Conservation (phyloP, 2,113 vertebrate species). For the Holacanthus passer region DNA sequence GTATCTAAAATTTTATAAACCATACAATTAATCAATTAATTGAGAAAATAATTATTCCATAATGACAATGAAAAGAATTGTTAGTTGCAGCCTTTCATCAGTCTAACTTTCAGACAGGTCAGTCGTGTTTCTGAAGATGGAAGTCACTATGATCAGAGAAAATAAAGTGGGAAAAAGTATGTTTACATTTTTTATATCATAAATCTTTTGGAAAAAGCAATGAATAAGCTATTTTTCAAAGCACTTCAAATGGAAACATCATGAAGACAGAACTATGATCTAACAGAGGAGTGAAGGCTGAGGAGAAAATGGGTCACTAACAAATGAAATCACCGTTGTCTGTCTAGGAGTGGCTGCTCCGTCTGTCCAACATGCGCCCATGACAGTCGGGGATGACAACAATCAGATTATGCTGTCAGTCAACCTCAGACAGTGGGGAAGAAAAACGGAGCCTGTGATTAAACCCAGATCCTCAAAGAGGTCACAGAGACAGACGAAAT, state of each 20-base stretch:
- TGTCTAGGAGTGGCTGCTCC: constrained; percentile 44
- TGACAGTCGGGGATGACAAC: constrained; percentile 12
- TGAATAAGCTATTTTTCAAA: not conserved
- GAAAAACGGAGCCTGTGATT: not conserved
- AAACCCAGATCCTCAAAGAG: constrained; percentile 19
- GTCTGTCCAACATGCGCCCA: constrained; percentile 19
- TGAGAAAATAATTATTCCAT: not conserved
- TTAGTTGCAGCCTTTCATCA: not conserved
- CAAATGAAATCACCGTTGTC: constrained; percentile 25
- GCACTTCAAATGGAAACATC: not conserved
- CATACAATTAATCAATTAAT: not conserved
- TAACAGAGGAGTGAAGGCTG: not conserved
- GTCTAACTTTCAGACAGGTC: not conserved
- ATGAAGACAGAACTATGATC: not conserved
- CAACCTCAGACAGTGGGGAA: not conserved
- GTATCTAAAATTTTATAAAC: not conserved
- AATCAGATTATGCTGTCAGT: constrained; percentile 11
- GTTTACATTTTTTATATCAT: not conserved
- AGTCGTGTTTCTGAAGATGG: not conserved
- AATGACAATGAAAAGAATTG: not conserved
- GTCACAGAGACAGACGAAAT: not conserved
- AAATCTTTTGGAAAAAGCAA: not conserved
- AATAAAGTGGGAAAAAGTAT: not conserved
- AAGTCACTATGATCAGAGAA: not conserved
- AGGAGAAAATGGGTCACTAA: constrained; percentile 52